phyloP scores from a whole-genome alignment of 2,797 vertebrate species.

The Myotis myotis region DNA sequence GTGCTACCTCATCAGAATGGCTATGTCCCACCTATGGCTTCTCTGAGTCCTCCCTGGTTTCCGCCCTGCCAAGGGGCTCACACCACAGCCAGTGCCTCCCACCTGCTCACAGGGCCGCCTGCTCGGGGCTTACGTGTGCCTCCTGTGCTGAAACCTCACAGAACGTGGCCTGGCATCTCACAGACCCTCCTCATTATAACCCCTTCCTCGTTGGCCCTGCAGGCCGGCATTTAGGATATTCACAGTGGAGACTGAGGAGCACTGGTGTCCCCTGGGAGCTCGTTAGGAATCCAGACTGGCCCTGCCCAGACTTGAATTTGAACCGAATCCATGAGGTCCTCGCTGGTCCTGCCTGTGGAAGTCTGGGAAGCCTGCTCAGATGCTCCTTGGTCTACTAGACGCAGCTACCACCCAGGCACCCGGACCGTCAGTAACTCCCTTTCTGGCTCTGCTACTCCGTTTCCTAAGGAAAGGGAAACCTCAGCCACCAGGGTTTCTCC shows the following conservation, averaged over 20 bases:
- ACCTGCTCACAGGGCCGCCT: not conserved
- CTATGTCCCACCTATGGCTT: not conserved
- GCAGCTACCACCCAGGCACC: no score
- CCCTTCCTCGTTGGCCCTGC: not conserved
- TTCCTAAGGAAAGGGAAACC: not conserved
- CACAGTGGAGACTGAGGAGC: not conserved
- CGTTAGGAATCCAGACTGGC: no score
- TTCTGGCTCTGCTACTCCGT: not conserved
- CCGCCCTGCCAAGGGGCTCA: rapidly evolving
- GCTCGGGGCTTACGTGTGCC: no score
- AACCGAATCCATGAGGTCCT: not conserved
- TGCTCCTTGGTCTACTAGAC: not conserved
- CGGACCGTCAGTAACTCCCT: not conserved
- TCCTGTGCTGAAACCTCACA: not conserved
- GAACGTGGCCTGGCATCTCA: not conserved
- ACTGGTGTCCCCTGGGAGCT: not conserved
- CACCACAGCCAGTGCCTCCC: not conserved
- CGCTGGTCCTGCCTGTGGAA: rapidly evolving
- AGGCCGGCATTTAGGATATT: not conserved
- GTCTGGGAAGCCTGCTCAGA: not conserved
- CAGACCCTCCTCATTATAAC: not conserved
- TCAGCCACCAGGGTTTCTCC: not conserved
- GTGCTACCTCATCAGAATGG: rapidly evolving
- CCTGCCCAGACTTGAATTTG: not conserved
- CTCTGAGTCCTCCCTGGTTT: no score